Conservation (phyloP, 2,113 vertebrate genomes). For the Mungos mungo region DNA sequence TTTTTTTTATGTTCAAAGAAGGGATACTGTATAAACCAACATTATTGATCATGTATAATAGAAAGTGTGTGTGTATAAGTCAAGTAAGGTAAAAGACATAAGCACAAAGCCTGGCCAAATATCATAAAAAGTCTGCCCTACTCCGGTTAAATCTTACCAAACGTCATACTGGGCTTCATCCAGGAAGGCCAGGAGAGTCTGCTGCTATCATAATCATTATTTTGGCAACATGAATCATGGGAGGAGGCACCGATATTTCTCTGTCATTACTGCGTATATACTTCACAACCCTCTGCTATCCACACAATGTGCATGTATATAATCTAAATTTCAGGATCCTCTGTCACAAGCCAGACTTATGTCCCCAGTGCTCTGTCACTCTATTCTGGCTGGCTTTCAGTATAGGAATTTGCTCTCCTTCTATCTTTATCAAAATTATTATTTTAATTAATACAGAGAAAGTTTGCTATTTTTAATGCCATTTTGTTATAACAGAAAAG, state of each 20-base stretch:
- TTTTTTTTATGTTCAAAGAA: conserved; percentile 16
- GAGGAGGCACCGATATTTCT: background rate
- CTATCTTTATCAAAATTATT: background rate
- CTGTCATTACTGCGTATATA: background rate
- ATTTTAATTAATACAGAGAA: background rate
- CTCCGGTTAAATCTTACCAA: background rate
- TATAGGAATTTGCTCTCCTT: background rate
- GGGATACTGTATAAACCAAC: conserved; percentile 9
- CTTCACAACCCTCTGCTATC: background rate
- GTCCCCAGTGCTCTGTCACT: background rate
- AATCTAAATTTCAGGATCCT: background rate
- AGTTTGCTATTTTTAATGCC: background rate
- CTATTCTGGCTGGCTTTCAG: background rate
- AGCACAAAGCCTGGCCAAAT: background rate
- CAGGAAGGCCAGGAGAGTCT: background rate
- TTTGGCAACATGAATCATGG: background rate
- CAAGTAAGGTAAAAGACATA: background rate
- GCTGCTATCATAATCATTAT: background rate
- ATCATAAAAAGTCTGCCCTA: background rate
- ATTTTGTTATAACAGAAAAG: background rate
- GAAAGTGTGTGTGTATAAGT: background rate
- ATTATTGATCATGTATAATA: background rate
- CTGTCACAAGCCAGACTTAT: background rate
- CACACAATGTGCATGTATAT: background rate
- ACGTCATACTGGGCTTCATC: background rate